Conservation (phyloP, 2,797 vertebrate genomes). For the Eutrigla gurnardus region DNA sequence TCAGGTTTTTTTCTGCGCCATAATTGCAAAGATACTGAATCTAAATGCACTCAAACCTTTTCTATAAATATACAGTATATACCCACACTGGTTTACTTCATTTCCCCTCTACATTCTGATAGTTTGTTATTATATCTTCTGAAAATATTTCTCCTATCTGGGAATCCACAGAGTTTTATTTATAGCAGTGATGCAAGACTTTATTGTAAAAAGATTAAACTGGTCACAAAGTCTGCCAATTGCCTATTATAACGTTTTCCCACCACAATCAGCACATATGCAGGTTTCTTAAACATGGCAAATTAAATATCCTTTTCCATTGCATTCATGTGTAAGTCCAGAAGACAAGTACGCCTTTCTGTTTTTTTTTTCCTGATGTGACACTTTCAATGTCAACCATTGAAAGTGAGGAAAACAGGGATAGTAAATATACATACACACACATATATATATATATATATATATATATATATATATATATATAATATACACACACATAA, state of each 20-base stretch:
- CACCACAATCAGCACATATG: not conserved
- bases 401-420: not conserved
- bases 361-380: not conserved
- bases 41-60: not conserved
- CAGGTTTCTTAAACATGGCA: not conserved
- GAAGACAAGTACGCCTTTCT: not conserved
- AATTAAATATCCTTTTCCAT: not conserved
- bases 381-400: not conserved
- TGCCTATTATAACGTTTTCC: not conserved
- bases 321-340: not conserved
- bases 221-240: conserved; percentile 7
- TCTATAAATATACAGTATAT: not conserved
- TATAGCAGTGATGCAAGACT: conserved; percentile 9
- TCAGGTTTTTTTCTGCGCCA: conserved; percentile 1
- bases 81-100: not conserved
- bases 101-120: not conserved
- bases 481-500: too few relatives aligned
- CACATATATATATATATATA: too few relatives aligned
- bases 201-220: conserved; percentile 12
- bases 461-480: too few relatives aligned
- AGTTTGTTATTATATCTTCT: conserved; percentile 12
- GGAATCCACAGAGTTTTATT: conserved; percentile 1
- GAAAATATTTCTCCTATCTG: conserved; percentile 11
- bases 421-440: not conserved
- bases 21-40: conserved; percentile 3